Conservation (phyloP, 1,140 invertebrate genomes). For the Paraescarpia echinospica region DNA sequence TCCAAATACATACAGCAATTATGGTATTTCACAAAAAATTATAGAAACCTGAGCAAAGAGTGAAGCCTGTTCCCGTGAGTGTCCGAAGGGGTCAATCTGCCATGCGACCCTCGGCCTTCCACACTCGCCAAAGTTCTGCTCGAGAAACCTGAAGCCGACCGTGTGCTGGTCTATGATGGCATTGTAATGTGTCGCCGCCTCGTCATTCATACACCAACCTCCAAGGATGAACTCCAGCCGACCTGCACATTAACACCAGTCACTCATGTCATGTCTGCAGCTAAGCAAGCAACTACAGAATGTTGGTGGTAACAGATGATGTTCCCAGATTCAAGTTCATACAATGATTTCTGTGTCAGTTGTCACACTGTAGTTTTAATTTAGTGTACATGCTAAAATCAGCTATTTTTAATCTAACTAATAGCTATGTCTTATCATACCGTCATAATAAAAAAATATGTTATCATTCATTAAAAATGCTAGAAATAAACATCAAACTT, state of each 20-base stretch:
- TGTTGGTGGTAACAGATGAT: conserved; percentile 24
- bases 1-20: too few relatives aligned
- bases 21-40: background rate
- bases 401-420: background rate
- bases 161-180: conserved; percentile 91
- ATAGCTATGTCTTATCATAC: background rate
- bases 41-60: conserved; percentile 71
- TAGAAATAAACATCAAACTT: background rate
- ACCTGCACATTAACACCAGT: conserved; percentile 37
- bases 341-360: conserved; percentile 36
- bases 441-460: background rate
- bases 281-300: background rate
- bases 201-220: conserved; percentile 93
- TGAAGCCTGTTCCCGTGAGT: conserved; percentile 81
- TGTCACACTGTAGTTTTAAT: conserved; percentile 15
- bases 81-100: conserved; percentile 94
- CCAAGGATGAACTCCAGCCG: conserved; percentile 81
- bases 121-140: conserved; percentile 82
- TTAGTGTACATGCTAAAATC: background rate
- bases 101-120: conserved; percentile 79
- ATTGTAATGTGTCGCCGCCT: conserved; percentile 88
- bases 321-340: conserved; percentile 44
- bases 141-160: conserved; percentile 67
- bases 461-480: background rate
- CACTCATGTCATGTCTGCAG: background rate